These are phyloP conservation scores for Xylota segnis DNA, from an alignment of 2,888 invertebrate genomes.

Conservation along the genomic window DNA sequence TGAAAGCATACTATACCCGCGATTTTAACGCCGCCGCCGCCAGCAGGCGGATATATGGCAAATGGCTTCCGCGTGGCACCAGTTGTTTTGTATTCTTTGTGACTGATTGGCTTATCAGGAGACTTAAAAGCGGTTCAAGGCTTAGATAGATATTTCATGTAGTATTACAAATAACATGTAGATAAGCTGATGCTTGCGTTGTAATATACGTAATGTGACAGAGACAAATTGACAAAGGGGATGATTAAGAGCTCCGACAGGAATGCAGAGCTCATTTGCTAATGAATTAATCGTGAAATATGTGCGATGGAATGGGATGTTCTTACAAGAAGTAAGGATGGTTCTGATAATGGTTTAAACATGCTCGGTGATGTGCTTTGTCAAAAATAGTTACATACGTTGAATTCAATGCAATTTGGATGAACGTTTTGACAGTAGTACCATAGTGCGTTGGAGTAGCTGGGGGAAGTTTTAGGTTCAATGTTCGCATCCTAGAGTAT, in stretches of 20 bases:
- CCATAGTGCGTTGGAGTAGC: too few relatives aligned
- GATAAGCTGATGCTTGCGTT: slow-evolving; percentile 57
- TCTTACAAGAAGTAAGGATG: background rate
- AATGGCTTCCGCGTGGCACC: slow-evolving; percentile 56
- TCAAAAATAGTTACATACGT: background rate
- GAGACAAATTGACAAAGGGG: slow-evolving; percentile 61
- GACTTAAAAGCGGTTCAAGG: slow-evolving; percentile 46
- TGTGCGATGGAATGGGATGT: background rate
- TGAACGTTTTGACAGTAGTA: too few relatives aligned
- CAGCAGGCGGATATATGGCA: slow-evolving; percentile 19
- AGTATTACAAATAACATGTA: slow-evolving; percentile 52
- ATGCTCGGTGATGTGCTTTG: slow-evolving; percentile 3
- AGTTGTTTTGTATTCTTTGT: slow-evolving; percentile 56
- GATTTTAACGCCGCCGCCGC: slow-evolving; percentile 31
- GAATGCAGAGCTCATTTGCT: slow-evolving; percentile 32
- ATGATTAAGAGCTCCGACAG: slow-evolving; percentile 9
- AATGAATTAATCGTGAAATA: slow-evolving; percentile 38
- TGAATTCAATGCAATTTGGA: too few relatives aligned
- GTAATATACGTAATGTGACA: slow-evolving; percentile 56
- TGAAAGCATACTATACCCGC: slow-evolving; percentile 44
- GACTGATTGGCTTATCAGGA: slow-evolving; percentile 73
- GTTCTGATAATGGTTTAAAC: background rate
- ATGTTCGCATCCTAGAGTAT: too few relatives aligned
- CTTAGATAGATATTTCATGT: slow-evolving; percentile 65
- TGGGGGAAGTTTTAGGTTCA: too few relatives aligned